Evolutionary conservation across 2,113 vertebrate genomes (phyloP).

Genomic region (Rana temporaria): DNA sequence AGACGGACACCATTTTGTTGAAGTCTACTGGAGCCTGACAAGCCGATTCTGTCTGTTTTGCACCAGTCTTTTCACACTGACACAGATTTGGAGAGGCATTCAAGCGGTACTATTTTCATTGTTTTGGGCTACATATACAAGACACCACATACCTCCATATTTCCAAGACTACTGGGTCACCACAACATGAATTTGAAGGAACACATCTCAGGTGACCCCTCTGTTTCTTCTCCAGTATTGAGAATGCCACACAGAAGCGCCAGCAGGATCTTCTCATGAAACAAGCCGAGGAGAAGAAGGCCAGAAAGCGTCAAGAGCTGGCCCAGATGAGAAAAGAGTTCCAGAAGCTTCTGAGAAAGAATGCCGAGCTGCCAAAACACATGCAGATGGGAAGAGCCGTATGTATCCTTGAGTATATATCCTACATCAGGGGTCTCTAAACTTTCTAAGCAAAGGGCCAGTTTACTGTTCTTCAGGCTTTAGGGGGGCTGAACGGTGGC

Average conservation of each 20-base stretch:
- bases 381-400: slow-evolving; percentile 80
- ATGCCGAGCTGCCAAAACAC: slow-evolving; percentile 79
- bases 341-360: slow-evolving; percentile 72
- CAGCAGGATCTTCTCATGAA: slow-evolving; percentile 76
- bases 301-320: slow-evolving; percentile 72
- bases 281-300: slow-evolving; percentile 79
- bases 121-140: too few species aligned
- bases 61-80: too few species aligned
- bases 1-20: too few species aligned
- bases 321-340: slow-evolving; percentile 72
- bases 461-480: too few species aligned
- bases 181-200: neutral
- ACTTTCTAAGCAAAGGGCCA: too few species aligned
- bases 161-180: neutral
- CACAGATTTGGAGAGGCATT: too few species aligned
- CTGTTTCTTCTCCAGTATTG: slow-evolving; percentile 76
- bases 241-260: slow-evolving; percentile 81
- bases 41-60: too few species aligned
- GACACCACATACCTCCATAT: neutral
- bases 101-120: too few species aligned
- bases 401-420: slow-evolving; percentile 6
- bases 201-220: neutral
- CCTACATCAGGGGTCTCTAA: neutral
- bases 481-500: too few species aligned
- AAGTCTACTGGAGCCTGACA: too few species aligned